These are phyloP conservation scores for Chionoecetes opilio DNA, from an alignment of 1,140 invertebrate genomes.

Conservation along the genomic window DNA sequence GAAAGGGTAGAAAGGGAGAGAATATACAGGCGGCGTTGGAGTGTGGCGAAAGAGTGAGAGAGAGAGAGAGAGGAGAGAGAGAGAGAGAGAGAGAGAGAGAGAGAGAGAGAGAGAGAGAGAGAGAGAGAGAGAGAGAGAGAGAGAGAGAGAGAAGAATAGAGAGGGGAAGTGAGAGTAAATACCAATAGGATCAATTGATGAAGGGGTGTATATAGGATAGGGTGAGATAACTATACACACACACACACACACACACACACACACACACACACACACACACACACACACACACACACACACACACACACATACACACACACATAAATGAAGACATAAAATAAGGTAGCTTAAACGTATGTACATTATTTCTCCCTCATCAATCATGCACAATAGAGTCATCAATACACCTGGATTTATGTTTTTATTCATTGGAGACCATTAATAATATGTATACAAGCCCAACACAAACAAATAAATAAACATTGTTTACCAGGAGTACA, in stretches of 20 bases:
- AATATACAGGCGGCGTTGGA: too few relatives aligned
- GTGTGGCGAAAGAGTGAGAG: background rate
- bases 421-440: too few relatives aligned
- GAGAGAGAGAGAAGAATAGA: background rate
- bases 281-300: slow-evolving; percentile 24
- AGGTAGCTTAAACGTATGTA: background rate
- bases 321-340: background rate
- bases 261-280: slow-evolving; percentile 35
- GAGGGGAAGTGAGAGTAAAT: background rate
- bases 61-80: background rate
- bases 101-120: slow-evolving; percentile 15
- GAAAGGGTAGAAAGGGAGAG: background rate
- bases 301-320: background rate
- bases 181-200: background rate
- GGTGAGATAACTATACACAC: background rate
- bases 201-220: background rate
- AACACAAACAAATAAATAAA: too few relatives aligned
- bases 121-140: slow-evolving; percentile 37
- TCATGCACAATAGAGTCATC: too few relatives aligned
- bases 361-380: background rate
- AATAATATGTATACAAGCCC: too few relatives aligned
- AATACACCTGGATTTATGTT: too few relatives aligned
- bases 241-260: slow-evolving; percentile 32
- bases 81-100: background rate
- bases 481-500: too few relatives aligned